Base-by-base conservation (phyloP, 1,140 invertebrate genomes). In the Drosophila obscura region DNA sequence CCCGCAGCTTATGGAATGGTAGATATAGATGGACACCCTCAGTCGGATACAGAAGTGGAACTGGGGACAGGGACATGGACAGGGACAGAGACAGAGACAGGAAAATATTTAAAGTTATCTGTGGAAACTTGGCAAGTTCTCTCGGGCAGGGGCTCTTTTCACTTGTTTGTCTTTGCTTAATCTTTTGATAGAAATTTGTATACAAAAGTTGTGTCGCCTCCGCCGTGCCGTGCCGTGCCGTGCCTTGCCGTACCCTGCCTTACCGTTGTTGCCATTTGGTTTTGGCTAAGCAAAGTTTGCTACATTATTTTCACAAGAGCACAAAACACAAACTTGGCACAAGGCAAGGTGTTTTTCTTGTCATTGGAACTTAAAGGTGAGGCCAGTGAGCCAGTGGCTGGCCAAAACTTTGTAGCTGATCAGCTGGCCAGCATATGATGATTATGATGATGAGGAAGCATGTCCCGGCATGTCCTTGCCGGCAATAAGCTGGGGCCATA, bases 151-250 rank as follows among this genome's bases (percentile, higher is more conserved):
- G 57, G 63, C 59, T 73, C 52, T 81, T 73, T 76, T 75, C 78
- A 75, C 74, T 85, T 85, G 74, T 85, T 85, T 85, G 82, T 85
- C 82, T 85, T 85, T 87, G 79, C 82, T 87, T 87, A 87, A 87
- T 87, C 82, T 87, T 87, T 88, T 88, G 83, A 88, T 87, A 87
- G 83, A 87, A 88, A 87, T 87, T 87, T 88, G 82, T 87, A 87
- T 88, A 71, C 64, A 77, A 88, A 87, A 88, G 65, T 87, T 87
- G 79, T 71, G 19, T 46, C 44, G 4, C 24, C 69, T 41, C 41
- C 45, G 28, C 19, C 43, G 35, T n/a, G 22, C 62, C 60, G 26
- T 57, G 22, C 62, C 60, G 26, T 57, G 28, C 19, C 43, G 35
- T n/a, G 22, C 56, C 55, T 19, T 57, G 28, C 19, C 43, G 35